Evolutionary conservation across 2,888 invertebrate species (phyloP).

Genomic region (Nemoura dubitans): DNA sequence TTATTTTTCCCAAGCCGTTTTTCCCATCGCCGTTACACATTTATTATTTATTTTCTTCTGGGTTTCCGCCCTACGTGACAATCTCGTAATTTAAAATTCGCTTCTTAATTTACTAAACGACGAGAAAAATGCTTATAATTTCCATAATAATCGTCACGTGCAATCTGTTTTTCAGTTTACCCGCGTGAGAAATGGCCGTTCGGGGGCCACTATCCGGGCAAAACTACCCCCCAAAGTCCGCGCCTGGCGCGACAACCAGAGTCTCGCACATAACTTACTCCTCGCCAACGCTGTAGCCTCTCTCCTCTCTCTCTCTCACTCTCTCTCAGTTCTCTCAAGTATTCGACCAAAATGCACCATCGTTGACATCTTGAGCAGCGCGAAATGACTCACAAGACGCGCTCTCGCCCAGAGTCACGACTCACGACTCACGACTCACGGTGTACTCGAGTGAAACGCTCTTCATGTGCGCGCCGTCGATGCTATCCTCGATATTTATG

Average conservation of each 20-base stretch:
- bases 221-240: background rate
- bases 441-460: background rate
- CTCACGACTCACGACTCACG: too few relatives aligned
- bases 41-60: conserved; percentile 35
- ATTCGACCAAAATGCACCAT: background rate
- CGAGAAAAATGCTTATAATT: conserved; percentile 38
- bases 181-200: conserved; percentile 30
- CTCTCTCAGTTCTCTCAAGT: too few relatives aligned
- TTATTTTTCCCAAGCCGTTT: background rate
- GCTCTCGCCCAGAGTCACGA: background rate
- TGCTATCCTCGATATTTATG: background rate
- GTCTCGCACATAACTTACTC: too few relatives aligned
- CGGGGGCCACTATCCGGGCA: background rate
- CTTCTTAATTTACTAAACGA: conserved; percentile 42
- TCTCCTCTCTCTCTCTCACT: too few relatives aligned
- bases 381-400: background rate
- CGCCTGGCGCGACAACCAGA: background rate
- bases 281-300: too few relatives aligned
- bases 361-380: background rate
- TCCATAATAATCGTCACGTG: conserved; percentile 38
- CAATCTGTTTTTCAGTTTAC: conserved; percentile 35
- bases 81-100: conserved; percentile 30
- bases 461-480: background rate
- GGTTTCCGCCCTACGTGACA: conserved; percentile 32
- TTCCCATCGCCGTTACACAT: background rate